phyloP scores from a whole-genome alignment of 2,797 vertebrate species.

The Onychomys torridus region DNA sequence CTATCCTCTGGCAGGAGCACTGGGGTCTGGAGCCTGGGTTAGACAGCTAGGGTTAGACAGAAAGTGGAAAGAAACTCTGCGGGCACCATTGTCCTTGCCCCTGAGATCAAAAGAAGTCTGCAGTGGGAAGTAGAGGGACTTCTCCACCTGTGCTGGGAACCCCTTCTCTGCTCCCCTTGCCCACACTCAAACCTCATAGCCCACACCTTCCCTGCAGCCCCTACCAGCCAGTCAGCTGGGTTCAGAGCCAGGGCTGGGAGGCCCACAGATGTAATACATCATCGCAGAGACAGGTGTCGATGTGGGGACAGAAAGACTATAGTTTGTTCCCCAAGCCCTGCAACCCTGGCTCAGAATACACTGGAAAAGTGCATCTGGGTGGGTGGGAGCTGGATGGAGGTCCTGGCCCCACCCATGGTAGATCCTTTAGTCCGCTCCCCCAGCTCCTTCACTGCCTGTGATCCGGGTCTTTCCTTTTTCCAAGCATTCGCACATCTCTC shows the following conservation, averaged over 20 bases:
- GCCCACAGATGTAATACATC: background rate
- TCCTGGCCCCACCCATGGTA: background rate
- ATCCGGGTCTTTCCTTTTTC: conserved; percentile 87
- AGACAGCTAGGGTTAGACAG: background rate
- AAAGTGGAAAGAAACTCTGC: background rate
- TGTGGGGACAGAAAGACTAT: background rate
- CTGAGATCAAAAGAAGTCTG: background rate
- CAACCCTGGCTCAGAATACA: background rate
- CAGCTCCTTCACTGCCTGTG: conserved; percentile 71
- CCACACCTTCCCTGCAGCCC: background rate
- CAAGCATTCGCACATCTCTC: conserved; percentile 85
- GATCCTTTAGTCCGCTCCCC: conserved; percentile 82
- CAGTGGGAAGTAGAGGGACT: background rate
- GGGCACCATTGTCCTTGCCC: background rate
- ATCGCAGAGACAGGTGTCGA: background rate
- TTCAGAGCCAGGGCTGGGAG: background rate
- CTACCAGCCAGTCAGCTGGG: background rate
- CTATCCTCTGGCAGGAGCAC: background rate
- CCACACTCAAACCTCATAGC: background rate
- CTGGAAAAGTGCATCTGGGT: background rate
- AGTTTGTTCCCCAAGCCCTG: background rate
- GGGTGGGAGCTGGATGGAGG: background rate
- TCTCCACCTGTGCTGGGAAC: background rate
- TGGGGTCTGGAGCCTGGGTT: background rate
- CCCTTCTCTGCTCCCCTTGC: background rate